phyloP scores from a whole-genome alignment of 2,797 vertebrate genomes.

The Tragelaphus eurycerus region DNA sequence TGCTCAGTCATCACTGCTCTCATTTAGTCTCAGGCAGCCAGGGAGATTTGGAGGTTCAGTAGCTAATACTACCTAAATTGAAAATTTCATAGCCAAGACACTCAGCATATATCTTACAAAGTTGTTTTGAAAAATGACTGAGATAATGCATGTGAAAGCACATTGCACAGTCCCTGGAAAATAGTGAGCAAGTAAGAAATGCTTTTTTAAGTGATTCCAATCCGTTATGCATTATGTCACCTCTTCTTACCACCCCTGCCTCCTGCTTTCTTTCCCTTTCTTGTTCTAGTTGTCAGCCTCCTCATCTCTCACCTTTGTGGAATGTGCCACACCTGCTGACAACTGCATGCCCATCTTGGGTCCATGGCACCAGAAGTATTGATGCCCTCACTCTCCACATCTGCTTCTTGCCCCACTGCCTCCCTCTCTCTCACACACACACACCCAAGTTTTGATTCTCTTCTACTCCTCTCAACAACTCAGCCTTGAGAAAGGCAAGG shows the following conservation, averaged over 20 bases:
- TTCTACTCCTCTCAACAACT: neutral
- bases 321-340: neutral
- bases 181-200: neutral
- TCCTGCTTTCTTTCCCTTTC: neutral
- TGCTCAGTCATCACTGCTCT: neutral
- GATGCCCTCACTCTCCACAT: neutral
- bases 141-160: conserved; percentile 1
- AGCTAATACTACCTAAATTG: conserved; percentile 13
- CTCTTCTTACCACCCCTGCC: neutral
- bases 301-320: neutral
- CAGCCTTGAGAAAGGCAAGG: neutral
- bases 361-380: too few relatives aligned
- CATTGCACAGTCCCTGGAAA: neutral
- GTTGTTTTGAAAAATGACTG: conserved; percentile 1
- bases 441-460: neutral
- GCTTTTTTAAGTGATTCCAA: neutral
- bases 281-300: neutral
- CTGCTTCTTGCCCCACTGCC: neutral
- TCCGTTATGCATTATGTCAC: neutral
- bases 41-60: neutral
- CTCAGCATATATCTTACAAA: neutral
- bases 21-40: neutral
- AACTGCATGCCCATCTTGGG: neutral
- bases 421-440: neutral
- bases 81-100: conserved; percentile 21